These are phyloP conservation scores for Aporrectodea caliginosa DNA, from an alignment of 1,140 invertebrate species.

Conservation along the genomic window DNA sequence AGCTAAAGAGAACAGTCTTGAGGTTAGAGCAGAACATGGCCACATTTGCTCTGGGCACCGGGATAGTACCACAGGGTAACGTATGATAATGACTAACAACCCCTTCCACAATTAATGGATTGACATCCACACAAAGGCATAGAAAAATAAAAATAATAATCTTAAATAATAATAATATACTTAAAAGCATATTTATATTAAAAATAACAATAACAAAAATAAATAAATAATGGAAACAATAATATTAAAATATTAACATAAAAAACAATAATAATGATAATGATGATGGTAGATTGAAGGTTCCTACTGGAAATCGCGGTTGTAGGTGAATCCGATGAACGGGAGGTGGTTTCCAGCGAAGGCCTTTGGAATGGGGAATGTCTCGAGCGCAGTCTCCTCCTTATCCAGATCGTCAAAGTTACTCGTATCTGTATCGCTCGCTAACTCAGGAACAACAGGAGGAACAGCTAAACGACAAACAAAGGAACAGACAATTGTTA, in stretches of 20 bases:
- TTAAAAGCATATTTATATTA: no score
- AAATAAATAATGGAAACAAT: not conserved
- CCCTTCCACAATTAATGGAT: no score
- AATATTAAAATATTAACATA: not conserved
- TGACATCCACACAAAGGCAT: no score
- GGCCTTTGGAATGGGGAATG: conserved; percentile 89
- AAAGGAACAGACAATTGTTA: no score
- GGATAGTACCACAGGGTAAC: no score
- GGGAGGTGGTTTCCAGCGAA: conserved; percentile 98
- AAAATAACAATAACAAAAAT: conserved; percentile 26
- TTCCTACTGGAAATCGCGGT: conserved; percentile 59
- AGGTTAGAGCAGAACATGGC: no score
- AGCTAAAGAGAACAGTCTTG: no score
- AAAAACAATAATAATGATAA: no score
- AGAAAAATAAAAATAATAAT: no score
- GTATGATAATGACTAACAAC: no score
- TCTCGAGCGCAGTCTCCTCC: conserved; percentile 54
- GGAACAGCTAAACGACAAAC: conserved; percentile 65
- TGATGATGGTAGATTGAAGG: not conserved
- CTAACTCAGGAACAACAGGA: conserved; percentile 91
- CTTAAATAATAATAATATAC: no score
- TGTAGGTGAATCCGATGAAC: conserved; percentile 94
- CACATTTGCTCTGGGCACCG: no score
- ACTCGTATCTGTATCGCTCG: conserved; percentile 93
- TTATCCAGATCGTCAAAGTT: conserved; percentile 97